A percentile compares a stretch with the other conserved stretches of the same genome.
Evolutionary conservation across 2,113 vertebrate species (phyloP).

Genomic region (Peromyscus polionotus): DNA sequence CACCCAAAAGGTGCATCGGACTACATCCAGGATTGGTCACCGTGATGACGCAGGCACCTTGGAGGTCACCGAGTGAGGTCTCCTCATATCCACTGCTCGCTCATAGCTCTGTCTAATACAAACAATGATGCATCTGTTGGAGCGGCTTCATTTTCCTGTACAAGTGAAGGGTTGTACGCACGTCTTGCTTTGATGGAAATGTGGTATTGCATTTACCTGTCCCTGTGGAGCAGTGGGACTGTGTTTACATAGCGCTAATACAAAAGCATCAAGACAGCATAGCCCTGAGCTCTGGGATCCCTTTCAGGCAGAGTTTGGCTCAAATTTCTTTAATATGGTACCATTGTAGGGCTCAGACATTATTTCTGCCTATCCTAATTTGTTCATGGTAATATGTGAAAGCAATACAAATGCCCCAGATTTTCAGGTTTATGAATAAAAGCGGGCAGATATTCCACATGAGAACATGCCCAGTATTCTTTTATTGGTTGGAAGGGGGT

Average conservation of each 20-base stretch:
- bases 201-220: conserved; percentile 66
- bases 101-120: neutral
- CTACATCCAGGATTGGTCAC: neutral
- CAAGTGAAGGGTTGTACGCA: neutral
- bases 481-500: conserved; percentile 87
- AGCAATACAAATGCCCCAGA: conserved; percentile 76
- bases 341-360: conserved; percentile 53
- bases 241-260: conserved; percentile 52
- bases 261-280: neutral
- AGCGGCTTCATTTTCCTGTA: neutral
- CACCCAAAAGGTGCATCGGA: neutral
- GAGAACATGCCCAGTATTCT: conserved; percentile 82
- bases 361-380: conserved; percentile 70
- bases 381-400: conserved; percentile 69
- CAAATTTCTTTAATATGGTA: conserved; percentile 71
- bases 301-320: conserved; percentile 58
- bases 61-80: conserved; percentile 45
- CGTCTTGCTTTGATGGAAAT: conserved; percentile 49
- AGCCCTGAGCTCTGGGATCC: neutral
- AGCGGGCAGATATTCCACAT: conserved; percentile 79
- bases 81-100: neutral
- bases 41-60: neutral
- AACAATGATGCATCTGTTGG: conserved; percentile 26
- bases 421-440: conserved; percentile 83
- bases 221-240: conserved; percentile 18